Evolutionary conservation across 2,797 vertebrate genomes (phyloP).

Genomic region (Selene dorsalis): DNA sequence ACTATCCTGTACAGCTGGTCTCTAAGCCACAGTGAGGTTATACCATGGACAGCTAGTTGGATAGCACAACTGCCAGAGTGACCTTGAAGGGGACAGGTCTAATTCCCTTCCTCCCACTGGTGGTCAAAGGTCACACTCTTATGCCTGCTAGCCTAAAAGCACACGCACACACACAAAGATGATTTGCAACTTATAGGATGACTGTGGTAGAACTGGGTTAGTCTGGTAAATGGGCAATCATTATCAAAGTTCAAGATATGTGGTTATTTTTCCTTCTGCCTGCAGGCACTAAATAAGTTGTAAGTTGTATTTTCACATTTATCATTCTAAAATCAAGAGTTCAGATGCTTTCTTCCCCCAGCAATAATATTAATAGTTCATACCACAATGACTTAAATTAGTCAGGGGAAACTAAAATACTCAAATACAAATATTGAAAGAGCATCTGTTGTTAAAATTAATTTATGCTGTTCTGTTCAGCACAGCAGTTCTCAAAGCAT

Average conservation of each 20-base stretch:
- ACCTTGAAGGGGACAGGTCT: conserved; percentile 46
- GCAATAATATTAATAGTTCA: conserved; percentile 1
- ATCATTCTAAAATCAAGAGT: conserved; percentile 18
- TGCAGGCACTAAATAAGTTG: conserved; percentile 15
- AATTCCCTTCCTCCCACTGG: conserved; percentile 37
- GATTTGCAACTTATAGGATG: conserved; percentile 18
- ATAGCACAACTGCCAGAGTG: conserved; percentile 53
- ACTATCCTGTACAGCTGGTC: conserved; percentile 32
- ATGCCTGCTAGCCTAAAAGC: conserved; percentile 14
- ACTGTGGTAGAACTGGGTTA: conserved; percentile 7
- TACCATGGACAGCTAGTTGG: conserved; percentile 43
- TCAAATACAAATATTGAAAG: background rate
- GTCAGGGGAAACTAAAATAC: background rate
- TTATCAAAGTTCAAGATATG: background rate
- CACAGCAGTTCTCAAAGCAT: conserved; percentile 24
- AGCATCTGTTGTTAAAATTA: conserved; percentile 10
- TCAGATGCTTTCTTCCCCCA: background rate
- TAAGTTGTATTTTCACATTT: conserved; percentile 4
- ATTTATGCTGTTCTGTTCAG: conserved; percentile 24
- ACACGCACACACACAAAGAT: conserved; percentile 26
- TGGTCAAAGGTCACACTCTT: conserved; percentile 43
- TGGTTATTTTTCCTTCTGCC: conserved; percentile 3
- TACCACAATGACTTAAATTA: background rate
- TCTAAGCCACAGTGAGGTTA: conserved; percentile 30
- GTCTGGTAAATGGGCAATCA: conserved; percentile 17